phyloP scores from a whole-genome alignment of 2,888 invertebrate species.

The Aplocera efformata region DNA sequence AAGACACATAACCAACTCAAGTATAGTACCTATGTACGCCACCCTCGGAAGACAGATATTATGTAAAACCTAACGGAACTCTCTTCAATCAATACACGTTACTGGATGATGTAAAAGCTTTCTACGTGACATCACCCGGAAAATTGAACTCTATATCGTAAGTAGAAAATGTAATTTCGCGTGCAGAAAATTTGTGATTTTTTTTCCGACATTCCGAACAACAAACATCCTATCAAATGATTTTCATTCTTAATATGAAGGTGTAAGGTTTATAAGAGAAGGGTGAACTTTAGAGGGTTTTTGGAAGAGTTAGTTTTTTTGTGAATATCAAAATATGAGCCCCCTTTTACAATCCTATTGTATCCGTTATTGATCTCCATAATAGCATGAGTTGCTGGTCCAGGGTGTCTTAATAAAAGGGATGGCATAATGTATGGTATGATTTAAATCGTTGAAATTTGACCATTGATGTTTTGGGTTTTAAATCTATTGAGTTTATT shows the following conservation, averaged over 20 bases:
- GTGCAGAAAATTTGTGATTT: conserved; percentile 38
- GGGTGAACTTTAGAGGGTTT: conserved; percentile 43
- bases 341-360: conserved; percentile 78
- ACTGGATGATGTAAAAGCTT: conserved; percentile 76
- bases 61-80: conserved; percentile 78
- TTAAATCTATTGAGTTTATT: not conserved
- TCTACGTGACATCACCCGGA: conserved; percentile 38
- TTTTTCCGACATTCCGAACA: conserved; percentile 63
- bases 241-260: conserved; percentile 51
- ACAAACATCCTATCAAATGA: conserved; percentile 55
- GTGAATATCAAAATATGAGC: conserved; percentile 79
- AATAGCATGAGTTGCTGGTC: conserved; percentile 74
- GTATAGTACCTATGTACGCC: conserved; percentile 50
- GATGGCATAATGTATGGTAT: conserved; percentile 56
- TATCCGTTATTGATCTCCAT: conserved; percentile 77
- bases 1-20: conserved; percentile 40
- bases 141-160: conserved; percentile 43
- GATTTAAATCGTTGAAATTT: conserved; percentile 38
- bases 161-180: conserved; percentile 38
- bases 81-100: conserved; percentile 79
- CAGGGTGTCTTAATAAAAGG: conserved; percentile 69
- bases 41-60: conserved; percentile 74
- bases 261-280: conserved; percentile 43
- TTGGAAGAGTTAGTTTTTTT: conserved; percentile 75
- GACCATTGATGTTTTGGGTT: conserved; percentile 2